Evolutionary conservation across 2,113 vertebrate species (phyloP).

Genomic region (Hydrochoerus hydrochaeris): DNA sequence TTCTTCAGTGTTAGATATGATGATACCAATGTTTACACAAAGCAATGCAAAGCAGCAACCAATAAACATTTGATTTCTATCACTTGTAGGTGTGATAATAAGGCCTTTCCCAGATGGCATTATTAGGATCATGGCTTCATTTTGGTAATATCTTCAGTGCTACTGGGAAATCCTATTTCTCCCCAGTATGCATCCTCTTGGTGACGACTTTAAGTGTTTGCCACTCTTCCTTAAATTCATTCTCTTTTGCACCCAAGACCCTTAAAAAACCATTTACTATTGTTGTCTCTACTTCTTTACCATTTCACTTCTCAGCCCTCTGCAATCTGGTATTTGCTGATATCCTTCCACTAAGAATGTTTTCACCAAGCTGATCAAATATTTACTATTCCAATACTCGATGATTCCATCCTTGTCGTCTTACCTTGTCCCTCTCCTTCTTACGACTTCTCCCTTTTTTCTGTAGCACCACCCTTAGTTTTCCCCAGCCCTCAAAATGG

Average conservation of each 20-base stretch:
- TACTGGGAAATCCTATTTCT: neutral
- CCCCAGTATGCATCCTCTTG: neutral
- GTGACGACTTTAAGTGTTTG: neutral
- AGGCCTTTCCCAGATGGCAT: neutral
- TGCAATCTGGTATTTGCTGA: neutral
- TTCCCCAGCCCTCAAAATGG: neutral
- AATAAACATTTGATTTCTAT: neutral
- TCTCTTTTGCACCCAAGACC: neutral
- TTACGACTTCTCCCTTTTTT: neutral
- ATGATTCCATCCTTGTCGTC: neutral
- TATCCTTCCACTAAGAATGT: neutral
- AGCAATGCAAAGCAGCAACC: neutral
- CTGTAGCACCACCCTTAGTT: neutral
- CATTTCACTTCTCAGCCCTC: neutral
- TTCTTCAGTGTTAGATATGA: neutral
- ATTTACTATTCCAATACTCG: neutral
- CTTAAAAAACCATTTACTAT: constrained; percentile 31
- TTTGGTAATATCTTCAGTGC: neutral
- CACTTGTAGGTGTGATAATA: neutral
- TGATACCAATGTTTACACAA: neutral
- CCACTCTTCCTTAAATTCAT: neutral
- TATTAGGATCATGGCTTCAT: neutral
- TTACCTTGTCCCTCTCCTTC: constrained; percentile 21
- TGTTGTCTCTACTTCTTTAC: neutral
- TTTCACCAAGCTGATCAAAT: neutral